Conservation (phyloP, 35 echinoderm and acorn worm species). For the Eucidaris tribuloides region DNA sequence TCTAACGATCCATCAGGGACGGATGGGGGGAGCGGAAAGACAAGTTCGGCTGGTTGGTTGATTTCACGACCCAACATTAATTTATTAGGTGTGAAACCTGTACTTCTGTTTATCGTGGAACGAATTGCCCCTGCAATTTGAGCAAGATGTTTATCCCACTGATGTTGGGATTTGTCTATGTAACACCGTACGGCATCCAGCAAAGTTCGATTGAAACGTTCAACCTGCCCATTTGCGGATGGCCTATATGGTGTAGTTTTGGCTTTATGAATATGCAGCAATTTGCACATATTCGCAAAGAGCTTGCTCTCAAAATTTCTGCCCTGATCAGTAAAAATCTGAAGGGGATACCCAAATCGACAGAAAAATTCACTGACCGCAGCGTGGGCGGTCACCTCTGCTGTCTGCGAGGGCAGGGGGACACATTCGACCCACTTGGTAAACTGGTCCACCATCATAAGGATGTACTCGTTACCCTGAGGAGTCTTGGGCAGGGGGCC, state of each 20-base stretch:
- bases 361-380: neutral
- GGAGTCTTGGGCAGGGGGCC: slow-evolving; percentile 21
- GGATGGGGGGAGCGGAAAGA: neutral
- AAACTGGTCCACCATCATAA: slow-evolving; percentile 62
- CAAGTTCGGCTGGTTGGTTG: slow-evolving; percentile 16
- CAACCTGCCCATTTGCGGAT: slow-evolving; percentile 51
- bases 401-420: slow-evolving; percentile 43
- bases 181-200: slow-evolving; percentile 23
- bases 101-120: slow-evolving; percentile 27
- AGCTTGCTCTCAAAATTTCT: slow-evolving; percentile 64
- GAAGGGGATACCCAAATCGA: slow-evolving; percentile 26
- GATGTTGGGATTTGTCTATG: neutral
- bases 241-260: slow-evolving; percentile 36
- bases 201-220: slow-evolving; percentile 25
- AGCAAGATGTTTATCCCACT: slow-evolving; percentile 27
- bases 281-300: slow-evolving; percentile 5
- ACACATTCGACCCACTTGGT: slow-evolving; percentile 52
- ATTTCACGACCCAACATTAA: slow-evolving; percentile 54
- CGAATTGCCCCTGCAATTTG: slow-evolving; percentile 25
- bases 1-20: neutral
- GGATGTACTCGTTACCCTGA: slow-evolving; percentile 41
- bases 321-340: slow-evolving; percentile 47
- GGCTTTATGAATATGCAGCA: slow-evolving; percentile 39
- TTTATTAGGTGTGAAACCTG: slow-evolving; percentile 32
- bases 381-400: slow-evolving; percentile 37